phyloP scores from a whole-genome alignment of 2,113 vertebrate genomes.

The Limnothrissa miodon region DNA sequence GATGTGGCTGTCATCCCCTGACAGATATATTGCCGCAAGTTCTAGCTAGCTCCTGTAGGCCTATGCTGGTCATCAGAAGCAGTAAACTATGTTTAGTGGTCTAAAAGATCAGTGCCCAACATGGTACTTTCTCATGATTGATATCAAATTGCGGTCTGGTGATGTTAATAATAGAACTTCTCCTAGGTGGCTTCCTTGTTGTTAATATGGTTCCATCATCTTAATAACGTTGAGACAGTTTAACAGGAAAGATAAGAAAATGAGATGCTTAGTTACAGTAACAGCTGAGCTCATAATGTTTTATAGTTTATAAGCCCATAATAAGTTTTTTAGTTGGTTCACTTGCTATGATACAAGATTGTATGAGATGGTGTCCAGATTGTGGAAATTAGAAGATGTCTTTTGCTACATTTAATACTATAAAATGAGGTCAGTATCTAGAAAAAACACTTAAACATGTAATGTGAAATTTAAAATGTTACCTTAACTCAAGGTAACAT shows the following conservation, averaged over 20 bases:
- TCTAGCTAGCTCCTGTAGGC: background rate
- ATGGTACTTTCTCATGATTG: background rate
- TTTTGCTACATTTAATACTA: too few relatives aligned
- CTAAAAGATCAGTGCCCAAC: background rate
- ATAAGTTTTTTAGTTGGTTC: background rate
- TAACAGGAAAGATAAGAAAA: background rate
- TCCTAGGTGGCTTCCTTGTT: background rate
- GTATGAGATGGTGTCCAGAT: too few relatives aligned
- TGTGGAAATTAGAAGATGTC: too few relatives aligned
- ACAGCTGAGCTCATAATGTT: background rate
- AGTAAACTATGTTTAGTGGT: background rate
- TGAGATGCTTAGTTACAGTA: background rate
- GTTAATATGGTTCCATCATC: too few relatives aligned
- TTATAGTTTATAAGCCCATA: too few relatives aligned
- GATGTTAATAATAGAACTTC: background rate
- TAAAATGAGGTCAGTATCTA: too few relatives aligned
- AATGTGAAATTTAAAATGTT: too few relatives aligned
- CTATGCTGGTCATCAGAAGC: background rate
- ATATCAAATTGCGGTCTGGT: background rate
- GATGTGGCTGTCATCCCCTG: background rate
- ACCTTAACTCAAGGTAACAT: too few relatives aligned
- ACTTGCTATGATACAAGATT: background rate
- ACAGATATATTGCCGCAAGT: background rate
- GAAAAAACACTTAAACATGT: too few relatives aligned
- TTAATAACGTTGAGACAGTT: too few relatives aligned